Evolutionary conservation across 1,140 invertebrate genomes (phyloP), one percentile per base, ranked within the genome.

Genomic region (Colletes gigas): DNA sequence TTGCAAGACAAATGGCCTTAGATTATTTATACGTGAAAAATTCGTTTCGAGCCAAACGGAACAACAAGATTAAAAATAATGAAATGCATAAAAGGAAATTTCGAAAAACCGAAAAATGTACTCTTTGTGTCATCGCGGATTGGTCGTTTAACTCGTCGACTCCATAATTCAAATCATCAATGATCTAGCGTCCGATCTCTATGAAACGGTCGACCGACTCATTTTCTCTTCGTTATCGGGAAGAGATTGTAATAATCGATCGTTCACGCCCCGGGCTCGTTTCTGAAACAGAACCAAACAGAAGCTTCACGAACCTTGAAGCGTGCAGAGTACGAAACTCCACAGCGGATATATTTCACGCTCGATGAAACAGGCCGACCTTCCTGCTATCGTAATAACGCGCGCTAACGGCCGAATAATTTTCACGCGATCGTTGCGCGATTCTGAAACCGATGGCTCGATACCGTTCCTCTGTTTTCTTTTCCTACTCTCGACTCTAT

Each of bases 281-380:
- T 84, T 78, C 47, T 52, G 39, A 9, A 15, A 30, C 30, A 30
- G 30, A 30, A 9, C 69, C 6, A 44, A 17, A 44, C 41, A 65
- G 41, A 57, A 71, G 59, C 59, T 7, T 52, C 59, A 5, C 41
- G 72, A 50, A 66, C 15, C 66, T 39, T 54, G 52, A 63, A 60
- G 30, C 10, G 14, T 55, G 7, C 52, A 62, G 14, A 66, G 14
- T 15, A 44, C 65, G 47, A 50, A 85, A 60, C 54, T 30, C n/a
- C 30, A 6, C 47, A 41, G 21, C 5, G 74, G 65, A 73, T 69
- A 80, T 72, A 79, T 86, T 85, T 86, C 62, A 86, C 84, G 84
- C 83, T 86, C 71, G 67, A 79, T 47, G 81, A 83, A 87, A 83
- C 81, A 47, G 52, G 15, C 41, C 77, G 84, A 77, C 76, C 81